Percentiles rank a stretch among this genome's conserved stretches.
Conservation (phyloP, 2,888 invertebrate genomes). For the Lissocephala sabroskyi region DNA sequence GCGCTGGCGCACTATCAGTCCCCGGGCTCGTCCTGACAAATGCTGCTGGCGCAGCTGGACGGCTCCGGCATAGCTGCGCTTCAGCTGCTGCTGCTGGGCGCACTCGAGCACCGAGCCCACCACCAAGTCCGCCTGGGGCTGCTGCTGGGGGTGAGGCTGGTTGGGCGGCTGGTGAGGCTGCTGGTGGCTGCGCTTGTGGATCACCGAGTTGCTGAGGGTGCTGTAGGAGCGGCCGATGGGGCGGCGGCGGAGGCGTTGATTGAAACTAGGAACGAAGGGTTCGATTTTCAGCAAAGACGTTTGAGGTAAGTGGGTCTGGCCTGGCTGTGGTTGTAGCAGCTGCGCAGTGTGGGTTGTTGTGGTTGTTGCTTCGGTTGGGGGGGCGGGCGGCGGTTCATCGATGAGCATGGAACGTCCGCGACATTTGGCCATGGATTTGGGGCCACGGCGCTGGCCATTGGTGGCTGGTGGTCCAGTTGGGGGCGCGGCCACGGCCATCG, state of each 20-base stretch:
- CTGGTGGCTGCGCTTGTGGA: slow-evolving; percentile 45
- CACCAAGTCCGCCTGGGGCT: not conserved
- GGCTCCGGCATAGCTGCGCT: slow-evolving; percentile 42
- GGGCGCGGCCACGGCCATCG: no score
- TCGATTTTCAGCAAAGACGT: slow-evolving; percentile 72
- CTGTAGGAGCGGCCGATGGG: slow-evolving; percentile 71
- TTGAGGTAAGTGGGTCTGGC: slow-evolving; percentile 68
- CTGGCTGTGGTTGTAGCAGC: slow-evolving; percentile 17
- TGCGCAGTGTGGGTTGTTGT: slow-evolving; percentile 19
- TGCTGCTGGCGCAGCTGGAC: slow-evolving; percentile 43
- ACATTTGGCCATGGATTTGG: slow-evolving; percentile 70
- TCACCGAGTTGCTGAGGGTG: slow-evolving; percentile 67
- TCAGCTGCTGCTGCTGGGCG: slow-evolving; percentile 29
- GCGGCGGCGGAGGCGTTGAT: slow-evolving; percentile 66
- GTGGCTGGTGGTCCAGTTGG: no score
- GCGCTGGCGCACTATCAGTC: slow-evolving; percentile 49
- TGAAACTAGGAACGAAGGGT: slow-evolving; percentile 72
- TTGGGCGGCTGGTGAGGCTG: not conserved
- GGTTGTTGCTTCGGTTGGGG: slow-evolving; percentile 19
- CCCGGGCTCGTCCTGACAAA: slow-evolving; percentile 39
- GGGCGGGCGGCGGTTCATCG: slow-evolving; percentile 38
- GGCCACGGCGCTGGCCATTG: slow-evolving; percentile 15
- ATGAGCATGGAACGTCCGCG: slow-evolving; percentile 63
- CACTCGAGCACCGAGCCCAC: not conserved
- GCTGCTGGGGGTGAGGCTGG: no score